Conservation (phyloP, 2,113 vertebrate species). For the Paracanthobrama guichenoti region DNA sequence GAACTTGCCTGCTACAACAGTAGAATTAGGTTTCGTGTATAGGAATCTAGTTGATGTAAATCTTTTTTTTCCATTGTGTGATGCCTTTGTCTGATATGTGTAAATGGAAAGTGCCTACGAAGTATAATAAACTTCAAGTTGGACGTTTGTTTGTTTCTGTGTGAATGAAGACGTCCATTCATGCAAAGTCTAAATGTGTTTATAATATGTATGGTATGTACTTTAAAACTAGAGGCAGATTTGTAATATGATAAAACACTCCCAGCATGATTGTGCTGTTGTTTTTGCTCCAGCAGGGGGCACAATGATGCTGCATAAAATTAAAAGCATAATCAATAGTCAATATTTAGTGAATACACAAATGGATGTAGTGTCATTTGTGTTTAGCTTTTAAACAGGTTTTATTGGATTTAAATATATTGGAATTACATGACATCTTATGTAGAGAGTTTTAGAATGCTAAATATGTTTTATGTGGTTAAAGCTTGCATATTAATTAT, state of each 20-base stretch:
- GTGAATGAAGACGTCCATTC: neutral
- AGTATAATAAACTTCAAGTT: conserved; percentile 37
- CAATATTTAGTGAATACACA: neutral
- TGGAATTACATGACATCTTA: neutral
- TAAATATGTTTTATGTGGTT: neutral
- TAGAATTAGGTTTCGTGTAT: conserved; percentile 33
- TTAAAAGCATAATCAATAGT: neutral
- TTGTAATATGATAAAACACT: neutral
- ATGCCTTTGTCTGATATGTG: conserved; percentile 49
- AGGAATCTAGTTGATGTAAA: conserved; percentile 49
- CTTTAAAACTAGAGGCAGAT: neutral
- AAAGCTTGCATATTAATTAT: neutral
- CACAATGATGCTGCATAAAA: neutral
- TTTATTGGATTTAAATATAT: neutral
- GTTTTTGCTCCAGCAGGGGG: conserved; percentile 8
- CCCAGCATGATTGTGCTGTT: neutral
- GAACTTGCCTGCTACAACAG: conserved; percentile 6
- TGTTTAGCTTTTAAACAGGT: neutral
- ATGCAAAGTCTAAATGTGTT: neutral
- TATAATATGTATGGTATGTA: neutral
- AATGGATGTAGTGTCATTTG: neutral
- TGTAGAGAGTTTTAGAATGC: neutral
- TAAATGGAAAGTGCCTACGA: conserved; percentile 69
- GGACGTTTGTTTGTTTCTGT: neutral
- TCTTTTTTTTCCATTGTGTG: conserved; percentile 48